A percentile compares a stretch with the other conserved stretches of the same genome.
phyloP scores from a whole-genome alignment of 2,113 vertebrate genomes.

The Apodemus sylvaticus region DNA sequence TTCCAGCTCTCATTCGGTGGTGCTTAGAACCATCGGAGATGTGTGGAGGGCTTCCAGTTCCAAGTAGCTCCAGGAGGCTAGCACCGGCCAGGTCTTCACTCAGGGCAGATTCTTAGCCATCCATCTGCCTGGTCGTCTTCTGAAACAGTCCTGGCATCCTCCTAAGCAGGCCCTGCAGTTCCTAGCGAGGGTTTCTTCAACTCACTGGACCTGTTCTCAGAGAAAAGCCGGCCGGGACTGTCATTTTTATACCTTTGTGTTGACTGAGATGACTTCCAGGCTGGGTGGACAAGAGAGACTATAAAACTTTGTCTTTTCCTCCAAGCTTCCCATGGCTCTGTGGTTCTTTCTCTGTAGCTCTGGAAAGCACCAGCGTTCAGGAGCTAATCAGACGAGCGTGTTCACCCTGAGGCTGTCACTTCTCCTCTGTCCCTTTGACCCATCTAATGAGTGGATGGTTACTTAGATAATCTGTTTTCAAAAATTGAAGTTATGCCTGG shows the following conservation, averaged over 20 bases:
- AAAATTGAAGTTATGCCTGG: not conserved
- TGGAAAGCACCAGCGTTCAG: not conserved
- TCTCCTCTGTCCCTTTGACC: not conserved
- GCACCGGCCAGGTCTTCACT: not conserved
- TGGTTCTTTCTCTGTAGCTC: fast-evolving
- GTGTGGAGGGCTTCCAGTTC: not conserved
- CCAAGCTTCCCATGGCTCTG: not conserved
- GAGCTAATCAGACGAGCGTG: too few species aligned
- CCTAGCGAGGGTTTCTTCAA: not conserved
- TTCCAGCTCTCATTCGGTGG: not conserved
- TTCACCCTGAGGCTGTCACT: not conserved
- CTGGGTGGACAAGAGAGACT: not conserved
- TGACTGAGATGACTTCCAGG: not conserved
- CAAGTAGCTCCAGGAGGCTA: not conserved
- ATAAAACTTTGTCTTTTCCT: not conserved
- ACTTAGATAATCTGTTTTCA: not conserved
- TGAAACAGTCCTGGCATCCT: not conserved
- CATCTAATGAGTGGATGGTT: not conserved
- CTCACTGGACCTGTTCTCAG: not conserved
- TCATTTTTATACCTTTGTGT: not conserved
- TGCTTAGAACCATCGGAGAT: not conserved
- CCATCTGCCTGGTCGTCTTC: not conserved
- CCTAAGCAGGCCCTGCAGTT: not conserved
- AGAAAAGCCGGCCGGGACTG: not conserved
- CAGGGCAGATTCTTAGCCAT: not conserved